Percentiles rank a stretch among this genome's conserved stretches.
Evolutionary conservation across 2,888 invertebrate species (phyloP).

Genomic region (Amphiduros pacificus): DNA sequence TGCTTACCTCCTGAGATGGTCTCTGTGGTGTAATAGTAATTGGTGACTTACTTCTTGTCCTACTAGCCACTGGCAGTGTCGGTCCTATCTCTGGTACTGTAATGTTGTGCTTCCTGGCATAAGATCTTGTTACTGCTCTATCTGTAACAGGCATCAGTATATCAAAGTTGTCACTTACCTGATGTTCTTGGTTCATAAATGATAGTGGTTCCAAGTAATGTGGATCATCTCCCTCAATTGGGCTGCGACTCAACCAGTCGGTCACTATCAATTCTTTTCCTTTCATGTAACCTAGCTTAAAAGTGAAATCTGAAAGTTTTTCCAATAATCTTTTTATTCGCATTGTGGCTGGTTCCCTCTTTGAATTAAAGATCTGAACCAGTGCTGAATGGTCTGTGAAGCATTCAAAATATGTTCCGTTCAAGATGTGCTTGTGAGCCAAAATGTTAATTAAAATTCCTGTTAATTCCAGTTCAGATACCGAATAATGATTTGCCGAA

Average conservation of each 20-base stretch:
- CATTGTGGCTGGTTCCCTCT: not conserved
- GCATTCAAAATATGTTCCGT: not conserved
- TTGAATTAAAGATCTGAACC: not conserved
- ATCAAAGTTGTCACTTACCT: too few species aligned
- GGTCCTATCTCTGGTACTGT: too few species aligned
- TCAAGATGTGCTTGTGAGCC: not conserved
- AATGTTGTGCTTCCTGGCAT: too few species aligned
- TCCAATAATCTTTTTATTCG: not conserved
- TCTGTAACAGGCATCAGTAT: too few species aligned
- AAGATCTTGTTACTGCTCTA: too few species aligned
- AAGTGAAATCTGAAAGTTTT: not conserved
- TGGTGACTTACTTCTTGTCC: too few species aligned
- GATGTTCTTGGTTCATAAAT: too few species aligned
- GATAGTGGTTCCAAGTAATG: too few species aligned
- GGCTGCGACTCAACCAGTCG: not conserved
- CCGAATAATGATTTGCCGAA: not conserved
- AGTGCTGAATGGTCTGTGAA: not conserved
- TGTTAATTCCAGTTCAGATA: not conserved
- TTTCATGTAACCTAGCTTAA: not conserved
- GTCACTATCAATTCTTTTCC: not conserved
- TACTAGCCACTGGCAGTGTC: too few species aligned
- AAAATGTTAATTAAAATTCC: not conserved
- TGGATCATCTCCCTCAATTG: too few species aligned
- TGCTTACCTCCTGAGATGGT: too few species aligned
- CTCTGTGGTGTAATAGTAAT: too few species aligned